Base-by-base conservation (phyloP, 2,888 invertebrate species). In the Troides aeacus region DNA sequence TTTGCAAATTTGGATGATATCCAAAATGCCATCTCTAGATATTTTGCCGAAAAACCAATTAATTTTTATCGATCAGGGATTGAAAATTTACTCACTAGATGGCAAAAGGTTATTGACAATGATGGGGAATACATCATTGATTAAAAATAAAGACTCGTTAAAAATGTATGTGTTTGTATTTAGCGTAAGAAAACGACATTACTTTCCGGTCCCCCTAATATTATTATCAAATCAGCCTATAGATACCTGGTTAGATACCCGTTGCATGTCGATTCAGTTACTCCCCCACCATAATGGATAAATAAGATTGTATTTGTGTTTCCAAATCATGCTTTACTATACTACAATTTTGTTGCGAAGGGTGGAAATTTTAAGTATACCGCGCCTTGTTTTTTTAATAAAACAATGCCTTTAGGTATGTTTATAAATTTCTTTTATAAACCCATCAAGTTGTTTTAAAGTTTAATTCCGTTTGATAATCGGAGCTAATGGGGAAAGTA, bases 151-250 rank as follows among this genome's bases (percentile, higher is more conserved):
- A n/a, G n/a, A n/a, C n/a, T n/a, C n/a, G n/a, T n/a, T n/a, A n/a
- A n/a, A n/a, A n/a, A n/a, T n/a, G n/a, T n/a, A n/a, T n/a, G n/a
- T n/a, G n/a, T n/a, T n/a, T n/a, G n/a, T n/a, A n/a, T n/a, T n/a
- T n/a, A n/a, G n/a, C n/a, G n/a, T n/a, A n/a, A n/a, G n/a, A n/a
- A n/a, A n/a, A n/a, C n/a, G n/a, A n/a, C n/a, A n/a, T n/a, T n/a
- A n/a, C n/a, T n/a, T n/a, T n/a, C n/a, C n/a, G n/a, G n/a, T n/a
- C n/a, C n/a, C n/a, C n/a, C n/a, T n/a, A n/a, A n/a, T n/a, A 92
- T 92, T 92, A 92, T 92, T 92, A 92, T 92, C 90, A 89, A 92
- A 92, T 92, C 91, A 92, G 84, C 84, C 80, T 87, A 89, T 87
- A 88, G 90, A 90, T 90, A 91, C 86, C 84, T 86, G 85, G 74